Percentiles rank a stretch among this genome's conserved stretches.
These are phyloP conservation scores for Drosophila repletoides DNA, from an alignment of 1,140 invertebrate species.

Conservation along the genomic window DNA sequence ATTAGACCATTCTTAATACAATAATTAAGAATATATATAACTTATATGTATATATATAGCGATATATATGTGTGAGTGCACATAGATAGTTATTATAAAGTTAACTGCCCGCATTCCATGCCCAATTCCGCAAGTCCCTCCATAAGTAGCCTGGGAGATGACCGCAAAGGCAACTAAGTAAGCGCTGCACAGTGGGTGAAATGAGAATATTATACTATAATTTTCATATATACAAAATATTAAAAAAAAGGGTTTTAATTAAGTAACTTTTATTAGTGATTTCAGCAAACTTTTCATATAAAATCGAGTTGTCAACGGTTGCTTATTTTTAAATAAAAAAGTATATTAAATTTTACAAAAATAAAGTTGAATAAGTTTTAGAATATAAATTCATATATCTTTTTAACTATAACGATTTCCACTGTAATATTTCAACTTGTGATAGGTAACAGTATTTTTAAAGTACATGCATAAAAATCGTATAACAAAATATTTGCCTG, in stretches of 20 bases:
- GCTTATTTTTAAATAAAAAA: too few species aligned
- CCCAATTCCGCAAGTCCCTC: slow-evolving; percentile 27
- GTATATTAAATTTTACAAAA: too few species aligned
- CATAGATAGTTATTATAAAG: slow-evolving; percentile 16
- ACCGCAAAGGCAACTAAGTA: slow-evolving; percentile 1
- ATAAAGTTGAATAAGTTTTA: too few species aligned
- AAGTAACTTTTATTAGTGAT: neutral
- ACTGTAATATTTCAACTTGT: neutral
- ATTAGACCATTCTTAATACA: slow-evolving; percentile 30
- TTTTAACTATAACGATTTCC: too few species aligned
- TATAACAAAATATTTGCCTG: neutral
- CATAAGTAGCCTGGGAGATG: slow-evolving; percentile 8
- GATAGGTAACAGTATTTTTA: too few species aligned
- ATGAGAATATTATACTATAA: too few species aligned
- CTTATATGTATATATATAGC: neutral
- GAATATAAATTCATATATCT: too few species aligned
- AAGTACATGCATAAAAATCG: too few species aligned
- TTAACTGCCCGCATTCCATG: slow-evolving; percentile 45
- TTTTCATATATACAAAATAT: neutral
- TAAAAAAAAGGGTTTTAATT: neutral
- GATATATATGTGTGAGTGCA: neutral
- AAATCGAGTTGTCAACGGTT: neutral
- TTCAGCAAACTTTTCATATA: neutral
- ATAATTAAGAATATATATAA: slow-evolving; percentile 21
- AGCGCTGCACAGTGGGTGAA: neutral